Evolutionary conservation across 2,797 vertebrate genomes (phyloP).

Genomic region (Pelochelys cantorii): DNA sequence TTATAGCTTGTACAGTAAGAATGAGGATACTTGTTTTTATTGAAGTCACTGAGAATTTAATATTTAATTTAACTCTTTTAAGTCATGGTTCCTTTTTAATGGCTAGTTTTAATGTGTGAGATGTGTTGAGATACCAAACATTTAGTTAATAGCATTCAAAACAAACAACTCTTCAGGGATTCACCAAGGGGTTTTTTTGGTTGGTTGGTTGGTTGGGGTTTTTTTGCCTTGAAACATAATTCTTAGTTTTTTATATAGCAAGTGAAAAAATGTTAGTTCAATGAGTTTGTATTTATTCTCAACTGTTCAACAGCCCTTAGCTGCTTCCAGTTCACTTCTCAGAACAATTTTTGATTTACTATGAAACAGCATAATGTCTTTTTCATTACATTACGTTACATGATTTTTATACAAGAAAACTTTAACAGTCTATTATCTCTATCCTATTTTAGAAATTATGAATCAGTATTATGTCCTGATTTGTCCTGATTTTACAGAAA

Average conservation of each 20-base stretch:
- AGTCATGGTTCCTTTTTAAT: neutral
- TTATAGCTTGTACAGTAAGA: neutral
- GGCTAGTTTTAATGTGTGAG: neutral
- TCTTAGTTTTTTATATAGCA: neutral
- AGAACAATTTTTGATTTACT: neutral
- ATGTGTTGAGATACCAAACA: neutral
- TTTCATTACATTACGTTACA: neutral
- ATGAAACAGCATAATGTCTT: neutral
- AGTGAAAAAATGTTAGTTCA: neutral
- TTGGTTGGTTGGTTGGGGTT: too few species aligned
- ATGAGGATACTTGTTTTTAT: neutral
- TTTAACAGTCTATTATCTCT: neutral
- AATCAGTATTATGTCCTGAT: neutral
- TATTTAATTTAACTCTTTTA: neutral
- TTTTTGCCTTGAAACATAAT: neutral
- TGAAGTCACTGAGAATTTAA: slow-evolving; percentile 5
- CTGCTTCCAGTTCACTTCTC: neutral
- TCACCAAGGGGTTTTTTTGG: neutral
- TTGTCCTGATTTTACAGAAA: too few species aligned
- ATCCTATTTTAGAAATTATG: neutral
- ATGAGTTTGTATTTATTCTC: neutral
- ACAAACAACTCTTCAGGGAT: neutral
- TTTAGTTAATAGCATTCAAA: neutral
- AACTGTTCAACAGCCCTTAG: neutral
- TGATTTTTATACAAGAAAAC: neutral